A percentile compares a stretch with the other conserved stretches of the same genome.
Evolutionary conservation across 1,140 invertebrate genomes (phyloP).

Genomic region (Piezodorus guildinii): DNA sequence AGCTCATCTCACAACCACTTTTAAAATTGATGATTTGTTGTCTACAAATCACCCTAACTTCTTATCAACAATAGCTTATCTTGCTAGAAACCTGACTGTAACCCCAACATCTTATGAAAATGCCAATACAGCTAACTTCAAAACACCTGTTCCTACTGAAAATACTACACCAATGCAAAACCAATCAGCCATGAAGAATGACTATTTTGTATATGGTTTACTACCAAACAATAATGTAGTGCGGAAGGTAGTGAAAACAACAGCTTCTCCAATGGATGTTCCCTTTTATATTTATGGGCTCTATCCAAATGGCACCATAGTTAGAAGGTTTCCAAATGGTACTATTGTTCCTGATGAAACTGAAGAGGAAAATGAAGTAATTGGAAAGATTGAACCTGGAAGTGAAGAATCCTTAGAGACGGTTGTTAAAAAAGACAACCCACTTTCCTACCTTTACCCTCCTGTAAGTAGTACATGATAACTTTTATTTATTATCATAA

Average conservation of each 20-base stretch:
- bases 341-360: conserved; percentile 29
- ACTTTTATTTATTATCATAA: too few relatives aligned
- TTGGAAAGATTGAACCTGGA: conserved; percentile 24
- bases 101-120: not conserved
- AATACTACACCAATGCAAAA: conserved; percentile 3
- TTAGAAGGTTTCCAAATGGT: conserved; percentile 28
- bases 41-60: conserved; percentile 11
- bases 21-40: not conserved
- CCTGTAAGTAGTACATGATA: conserved; percentile 14
- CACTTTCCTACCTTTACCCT: conserved; percentile 21
- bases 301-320: conserved; percentile 30
- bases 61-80: conserved; percentile 16
- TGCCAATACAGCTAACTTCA: conserved; percentile 14
- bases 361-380: conserved; percentile 27
- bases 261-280: conserved; percentile 23
- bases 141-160: conserved; percentile 1
- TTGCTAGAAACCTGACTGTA: conserved; percentile 16
- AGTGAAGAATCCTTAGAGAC: conserved; percentile 23
- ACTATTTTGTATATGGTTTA: conserved; percentile 27
- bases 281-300: conserved; percentile 29
- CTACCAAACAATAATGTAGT: conserved; percentile 27
- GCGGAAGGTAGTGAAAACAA: conserved; percentile 21
- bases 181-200: not conserved
- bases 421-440: conserved; percentile 25
- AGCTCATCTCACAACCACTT: not conserved